phyloP scores from a whole-genome alignment of 1,140 invertebrate species.

The Drosophila repletoides region DNA sequence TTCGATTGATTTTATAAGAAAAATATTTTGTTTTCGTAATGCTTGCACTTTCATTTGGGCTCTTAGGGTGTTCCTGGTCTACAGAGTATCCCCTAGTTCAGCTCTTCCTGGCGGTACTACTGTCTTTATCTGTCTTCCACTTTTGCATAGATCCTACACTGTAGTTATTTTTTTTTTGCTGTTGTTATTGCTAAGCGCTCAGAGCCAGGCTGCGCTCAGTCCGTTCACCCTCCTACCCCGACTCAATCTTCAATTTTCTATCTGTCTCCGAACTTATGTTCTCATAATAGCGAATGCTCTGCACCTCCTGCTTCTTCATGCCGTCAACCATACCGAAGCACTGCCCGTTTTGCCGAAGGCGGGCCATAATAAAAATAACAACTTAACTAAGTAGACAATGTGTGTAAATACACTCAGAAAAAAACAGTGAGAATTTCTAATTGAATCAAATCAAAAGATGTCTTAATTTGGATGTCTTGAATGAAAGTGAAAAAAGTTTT shows the following conservation, averaged over 20 bases:
- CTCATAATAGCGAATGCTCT: slow-evolving; percentile 68
- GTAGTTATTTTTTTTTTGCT: neutral
- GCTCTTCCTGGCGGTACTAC: no score
- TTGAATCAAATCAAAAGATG: no score
- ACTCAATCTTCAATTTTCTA: neutral
- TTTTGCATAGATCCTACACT: no score
- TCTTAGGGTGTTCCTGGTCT: no score
- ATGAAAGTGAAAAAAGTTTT: no score
- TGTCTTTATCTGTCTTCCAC: neutral
- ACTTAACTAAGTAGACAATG: slow-evolving; percentile 68
- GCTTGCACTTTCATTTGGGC: no score
- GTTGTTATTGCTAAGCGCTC: slow-evolving; percentile 38
- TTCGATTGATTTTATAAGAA: no score
- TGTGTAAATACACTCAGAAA: no score
- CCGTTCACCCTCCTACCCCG: neutral
- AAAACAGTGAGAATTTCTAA: no score
- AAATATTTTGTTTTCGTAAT: no score
- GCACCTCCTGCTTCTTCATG: neutral
- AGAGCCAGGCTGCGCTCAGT: neutral
- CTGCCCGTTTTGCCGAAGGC: slow-evolving; percentile 25
- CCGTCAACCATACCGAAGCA: neutral
- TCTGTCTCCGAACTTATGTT: slow-evolving; percentile 49
- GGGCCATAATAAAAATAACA: slow-evolving; percentile 71
- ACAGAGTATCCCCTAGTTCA: no score
- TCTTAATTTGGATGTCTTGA: no score